These are phyloP conservation scores for Lepidurus apus DNA, from an alignment of 1,140 invertebrate species.

Conservation along the genomic window DNA sequence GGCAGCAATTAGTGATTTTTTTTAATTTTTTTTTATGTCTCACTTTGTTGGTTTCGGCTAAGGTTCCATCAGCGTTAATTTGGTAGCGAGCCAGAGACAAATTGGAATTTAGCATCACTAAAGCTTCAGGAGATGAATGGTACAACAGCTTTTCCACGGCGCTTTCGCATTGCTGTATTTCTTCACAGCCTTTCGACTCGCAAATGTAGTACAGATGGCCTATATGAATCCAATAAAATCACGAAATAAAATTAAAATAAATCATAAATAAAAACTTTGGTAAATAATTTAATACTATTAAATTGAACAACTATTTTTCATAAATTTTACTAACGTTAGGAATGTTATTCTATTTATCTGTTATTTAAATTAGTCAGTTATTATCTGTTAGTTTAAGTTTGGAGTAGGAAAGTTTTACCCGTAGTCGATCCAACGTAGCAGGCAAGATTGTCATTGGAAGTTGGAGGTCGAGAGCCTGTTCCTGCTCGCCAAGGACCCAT, in stretches of 20 bases:
- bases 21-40: too few species aligned
- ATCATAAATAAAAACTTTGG: neutral
- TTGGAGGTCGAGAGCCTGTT: neutral
- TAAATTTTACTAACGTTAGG: too few species aligned
- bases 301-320: too few species aligned
- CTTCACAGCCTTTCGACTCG: neutral
- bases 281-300: neutral
- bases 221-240: neutral
- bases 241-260: neutral
- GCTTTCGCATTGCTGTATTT: neutral
- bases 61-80: neutral
- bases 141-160: neutral
- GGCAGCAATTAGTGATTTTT: neutral
- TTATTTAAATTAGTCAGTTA: too few species aligned
- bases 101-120: neutral
- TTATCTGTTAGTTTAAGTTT: too few species aligned
- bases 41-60: neutral
- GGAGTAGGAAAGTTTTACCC: neutral
- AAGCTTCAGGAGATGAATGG: conserved; percentile 1
- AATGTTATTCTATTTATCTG: too few species aligned
- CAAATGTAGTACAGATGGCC: neutral
- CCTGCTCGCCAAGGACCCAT: neutral
- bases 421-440: neutral
- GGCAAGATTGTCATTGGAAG: neutral
- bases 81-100: neutral